Percentiles rank a stretch among this genome's conserved stretches.
These are phyloP conservation scores for Neomorphus geoffroyi DNA, from an alignment of 2,797 vertebrate species.

Conservation along the genomic window DNA sequence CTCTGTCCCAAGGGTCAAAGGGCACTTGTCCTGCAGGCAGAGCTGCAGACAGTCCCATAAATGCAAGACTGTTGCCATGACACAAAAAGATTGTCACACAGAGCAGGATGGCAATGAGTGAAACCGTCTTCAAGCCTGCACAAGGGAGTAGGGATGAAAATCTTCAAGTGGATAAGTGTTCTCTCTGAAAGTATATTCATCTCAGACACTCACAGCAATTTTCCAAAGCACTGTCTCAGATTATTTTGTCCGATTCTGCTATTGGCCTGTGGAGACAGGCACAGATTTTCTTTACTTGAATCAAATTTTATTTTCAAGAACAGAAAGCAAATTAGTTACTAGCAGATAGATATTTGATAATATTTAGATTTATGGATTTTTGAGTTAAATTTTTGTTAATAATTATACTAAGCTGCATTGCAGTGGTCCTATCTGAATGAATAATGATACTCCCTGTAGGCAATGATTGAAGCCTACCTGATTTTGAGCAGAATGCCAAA, in stretches of 20 bases:
- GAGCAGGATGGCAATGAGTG: background rate
- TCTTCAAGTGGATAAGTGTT: background rate
- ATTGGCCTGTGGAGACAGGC: background rate
- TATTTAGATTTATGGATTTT: background rate
- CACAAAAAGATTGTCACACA: background rate
- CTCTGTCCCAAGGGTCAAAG: constrained; percentile 1
- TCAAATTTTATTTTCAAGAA: background rate
- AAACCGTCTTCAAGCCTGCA: background rate
- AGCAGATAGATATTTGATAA: background rate
- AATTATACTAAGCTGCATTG: background rate
- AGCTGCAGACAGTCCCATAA: background rate
- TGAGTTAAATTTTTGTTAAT: background rate
- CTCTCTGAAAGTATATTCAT: background rate
- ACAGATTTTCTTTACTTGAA: background rate
- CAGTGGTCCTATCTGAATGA: background rate
- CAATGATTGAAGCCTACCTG: background rate
- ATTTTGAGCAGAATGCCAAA: background rate
- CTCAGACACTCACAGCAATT: background rate
- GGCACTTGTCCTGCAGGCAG: constrained; percentile 1
- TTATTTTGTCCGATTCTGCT: background rate
- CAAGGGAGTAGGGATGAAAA: background rate
- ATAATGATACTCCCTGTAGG: background rate
- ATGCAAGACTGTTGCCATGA: background rate
- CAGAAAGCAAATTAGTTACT: background rate
- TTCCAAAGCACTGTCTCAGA: background rate